A percentile compares a stretch with the other conserved stretches of the same genome.
Conservation (phyloP, 1,140 invertebrate species). For the Amyelois transitella region DNA sequence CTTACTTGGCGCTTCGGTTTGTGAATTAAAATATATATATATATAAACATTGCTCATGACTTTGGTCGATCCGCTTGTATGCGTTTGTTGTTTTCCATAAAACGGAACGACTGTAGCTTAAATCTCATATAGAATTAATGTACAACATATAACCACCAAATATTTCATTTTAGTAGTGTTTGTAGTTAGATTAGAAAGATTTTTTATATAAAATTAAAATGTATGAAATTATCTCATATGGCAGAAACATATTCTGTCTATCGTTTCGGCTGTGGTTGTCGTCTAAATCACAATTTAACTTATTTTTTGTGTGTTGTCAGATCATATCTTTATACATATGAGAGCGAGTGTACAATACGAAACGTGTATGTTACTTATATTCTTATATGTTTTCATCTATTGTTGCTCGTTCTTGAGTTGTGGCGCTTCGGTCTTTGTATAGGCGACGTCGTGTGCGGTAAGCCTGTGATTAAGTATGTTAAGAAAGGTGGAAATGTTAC, state of each 20-base stretch:
- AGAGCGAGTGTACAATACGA: too few relatives aligned
- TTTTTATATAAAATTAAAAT: slow-evolving; percentile 17
- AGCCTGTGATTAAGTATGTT: not conserved
- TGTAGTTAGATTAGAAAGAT: slow-evolving; percentile 33
- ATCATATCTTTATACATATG: too few relatives aligned
- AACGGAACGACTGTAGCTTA: slow-evolving; percentile 21
- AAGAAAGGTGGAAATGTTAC: too few relatives aligned
- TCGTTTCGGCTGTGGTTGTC: slow-evolving; percentile 52
- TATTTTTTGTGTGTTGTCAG: too few relatives aligned
- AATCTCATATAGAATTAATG: slow-evolving; percentile 63
- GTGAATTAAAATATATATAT: slow-evolving; percentile 12
- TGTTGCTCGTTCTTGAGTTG: not conserved
- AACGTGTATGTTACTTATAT: too few relatives aligned
- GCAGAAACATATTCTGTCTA: slow-evolving; percentile 14
- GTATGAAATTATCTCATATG: slow-evolving; percentile 24
- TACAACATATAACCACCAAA: slow-evolving; percentile 71
- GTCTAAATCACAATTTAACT: slow-evolving; percentile 47
- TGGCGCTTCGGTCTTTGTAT: not conserved
- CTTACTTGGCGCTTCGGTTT: slow-evolving; percentile 11
- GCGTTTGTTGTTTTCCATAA: slow-evolving; percentile 2
- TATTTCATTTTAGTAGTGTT: slow-evolving; percentile 59
- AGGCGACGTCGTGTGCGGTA: not conserved
- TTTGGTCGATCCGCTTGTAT: slow-evolving; percentile 6
- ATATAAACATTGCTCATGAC: slow-evolving; percentile 18
- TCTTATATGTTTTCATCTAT: not conserved